A percentile compares a stretch with the other conserved stretches of the same genome.
phyloP scores from a whole-genome alignment of 2,888 invertebrate species.

The Xestia rhomboidea region DNA sequence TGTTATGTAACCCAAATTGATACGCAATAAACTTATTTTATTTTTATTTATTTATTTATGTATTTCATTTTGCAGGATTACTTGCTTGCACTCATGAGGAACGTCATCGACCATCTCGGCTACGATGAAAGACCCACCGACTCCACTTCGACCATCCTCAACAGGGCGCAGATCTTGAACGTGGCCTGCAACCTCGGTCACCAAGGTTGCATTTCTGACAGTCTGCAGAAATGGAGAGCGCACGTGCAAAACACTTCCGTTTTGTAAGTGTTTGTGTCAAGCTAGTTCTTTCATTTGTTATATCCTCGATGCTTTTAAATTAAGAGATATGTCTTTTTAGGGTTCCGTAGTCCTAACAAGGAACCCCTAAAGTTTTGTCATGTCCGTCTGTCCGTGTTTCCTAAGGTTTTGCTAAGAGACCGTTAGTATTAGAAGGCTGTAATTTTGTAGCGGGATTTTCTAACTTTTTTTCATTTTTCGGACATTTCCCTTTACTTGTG shows the following conservation, averaged over 20 bases:
- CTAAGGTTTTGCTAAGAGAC: no score
- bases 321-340: no score
- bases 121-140: constrained; percentile 86
- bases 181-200: constrained; percentile 92
- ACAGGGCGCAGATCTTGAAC: constrained; percentile 90
- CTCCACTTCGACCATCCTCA: constrained; percentile 90
- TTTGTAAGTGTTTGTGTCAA: background rate
- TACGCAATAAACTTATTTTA: no score
- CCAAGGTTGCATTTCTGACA: constrained; percentile 89
- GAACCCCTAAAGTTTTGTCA: no score
- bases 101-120: constrained; percentile 87
- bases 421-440: no score
- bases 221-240: constrained; percentile 79
- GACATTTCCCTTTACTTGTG: no score
- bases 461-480: no score
- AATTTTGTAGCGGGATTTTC: no score
- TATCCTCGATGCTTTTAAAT: background rate
- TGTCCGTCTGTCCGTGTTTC: no score
- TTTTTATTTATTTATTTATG: no score
- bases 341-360: no score
- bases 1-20: no score
- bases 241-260: constrained; percentile 66
- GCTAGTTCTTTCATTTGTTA: background rate
- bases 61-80: constrained; percentile 78
- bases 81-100: constrained; percentile 84